Conservation (phyloP, 2,797 vertebrate species). For the Sebastes steindachneri region DNA sequence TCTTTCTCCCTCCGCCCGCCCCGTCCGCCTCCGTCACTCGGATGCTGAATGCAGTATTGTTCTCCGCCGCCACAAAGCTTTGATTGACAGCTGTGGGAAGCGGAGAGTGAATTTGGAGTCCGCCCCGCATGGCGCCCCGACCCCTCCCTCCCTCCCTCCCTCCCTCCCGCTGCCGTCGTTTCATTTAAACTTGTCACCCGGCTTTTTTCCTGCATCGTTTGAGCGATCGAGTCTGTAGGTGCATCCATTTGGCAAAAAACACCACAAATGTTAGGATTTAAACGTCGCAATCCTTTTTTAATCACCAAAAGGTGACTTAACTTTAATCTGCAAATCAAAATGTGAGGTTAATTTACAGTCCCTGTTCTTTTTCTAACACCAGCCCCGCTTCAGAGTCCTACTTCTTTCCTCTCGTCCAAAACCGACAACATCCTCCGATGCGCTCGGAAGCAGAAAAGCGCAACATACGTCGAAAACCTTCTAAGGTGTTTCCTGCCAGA, state of each 20-base stretch:
- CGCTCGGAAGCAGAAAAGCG: background rate
- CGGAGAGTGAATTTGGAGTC: constrained; percentile 22
- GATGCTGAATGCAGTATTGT: constrained; percentile 67
- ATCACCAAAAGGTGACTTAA: background rate
- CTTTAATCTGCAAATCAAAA: background rate
- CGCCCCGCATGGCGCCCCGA: background rate
- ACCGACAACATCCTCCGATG: background rate
- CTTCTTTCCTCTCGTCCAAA: background rate
- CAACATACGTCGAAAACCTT: background rate
- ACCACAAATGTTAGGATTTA: background rate
- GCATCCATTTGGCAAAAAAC: background rate
- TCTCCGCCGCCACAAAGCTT: constrained; percentile 24
- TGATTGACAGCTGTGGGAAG: constrained; percentile 64
- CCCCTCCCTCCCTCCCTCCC: background rate
- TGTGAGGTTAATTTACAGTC: background rate
- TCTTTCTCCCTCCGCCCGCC: constrained; percentile 13
- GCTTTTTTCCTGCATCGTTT: background rate
- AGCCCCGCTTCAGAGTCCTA: too few relatives aligned
- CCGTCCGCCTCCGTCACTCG: constrained; percentile 62
- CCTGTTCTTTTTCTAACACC: background rate
- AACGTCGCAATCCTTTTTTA: too few relatives aligned
- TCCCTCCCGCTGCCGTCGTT: background rate
- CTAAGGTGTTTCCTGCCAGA: background rate
- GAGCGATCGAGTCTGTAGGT: background rate
- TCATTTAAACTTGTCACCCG: constrained; percentile 7